Percentiles rank a stretch among this genome's conserved stretches.
Conservation (phyloP, 2,113 vertebrate genomes). For the Platichthys stellatus region DNA sequence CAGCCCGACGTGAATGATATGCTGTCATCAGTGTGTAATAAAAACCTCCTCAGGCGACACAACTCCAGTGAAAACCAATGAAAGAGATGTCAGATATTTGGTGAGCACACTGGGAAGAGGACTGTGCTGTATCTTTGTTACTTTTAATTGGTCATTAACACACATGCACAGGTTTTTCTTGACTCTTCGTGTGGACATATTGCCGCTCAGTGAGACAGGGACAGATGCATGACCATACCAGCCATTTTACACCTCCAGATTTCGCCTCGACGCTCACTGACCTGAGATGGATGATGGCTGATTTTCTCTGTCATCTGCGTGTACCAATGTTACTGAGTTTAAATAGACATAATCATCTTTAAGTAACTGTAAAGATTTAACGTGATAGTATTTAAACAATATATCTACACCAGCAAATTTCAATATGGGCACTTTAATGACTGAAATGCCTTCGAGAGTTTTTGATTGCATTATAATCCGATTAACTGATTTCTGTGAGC, state of each 20-base stretch:
- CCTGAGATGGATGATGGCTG: conserved; percentile 74
- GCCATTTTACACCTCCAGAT: conserved; percentile 80
- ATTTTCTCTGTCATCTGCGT: conserved; percentile 37
- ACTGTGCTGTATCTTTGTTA: neutral
- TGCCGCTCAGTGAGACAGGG: conserved; percentile 47
- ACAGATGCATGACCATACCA: conserved; percentile 73
- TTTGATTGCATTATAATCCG: neutral
- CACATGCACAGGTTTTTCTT: conserved; percentile 2
- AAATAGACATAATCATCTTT: neutral
- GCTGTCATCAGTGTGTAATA: conserved; percentile 17
- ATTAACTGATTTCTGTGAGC: neutral
- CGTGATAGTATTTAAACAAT: conserved; percentile 3
- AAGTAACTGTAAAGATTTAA: conserved; percentile 5
- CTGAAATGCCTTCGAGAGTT: neutral
- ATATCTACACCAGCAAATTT: neutral
- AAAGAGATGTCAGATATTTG: neutral
- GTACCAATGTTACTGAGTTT: neutral
- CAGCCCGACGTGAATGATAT: neutral
- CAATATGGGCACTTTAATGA: neutral
- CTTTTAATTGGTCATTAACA: neutral
- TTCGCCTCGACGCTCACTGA: conserved; percentile 51
- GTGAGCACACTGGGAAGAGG: neutral
- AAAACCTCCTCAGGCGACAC: conserved; percentile 16
- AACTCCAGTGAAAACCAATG: conserved; percentile 8
- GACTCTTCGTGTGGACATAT: conserved; percentile 41